Conservation (phyloP, 2,113 vertebrate genomes). For the Neomonachus schauinslandi region DNA sequence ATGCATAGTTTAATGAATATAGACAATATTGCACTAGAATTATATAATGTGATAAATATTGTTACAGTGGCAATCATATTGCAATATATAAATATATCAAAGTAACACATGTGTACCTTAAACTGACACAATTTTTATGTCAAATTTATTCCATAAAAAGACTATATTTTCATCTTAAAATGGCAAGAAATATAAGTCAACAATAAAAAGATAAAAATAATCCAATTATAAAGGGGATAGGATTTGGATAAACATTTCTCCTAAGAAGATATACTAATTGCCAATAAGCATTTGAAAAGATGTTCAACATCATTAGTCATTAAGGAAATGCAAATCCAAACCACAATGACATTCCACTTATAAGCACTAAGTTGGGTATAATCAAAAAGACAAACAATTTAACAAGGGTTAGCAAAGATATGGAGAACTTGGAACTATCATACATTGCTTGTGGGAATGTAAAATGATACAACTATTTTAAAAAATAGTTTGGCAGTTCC, state of each 20-base stretch:
- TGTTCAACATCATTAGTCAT: not conserved
- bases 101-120: not conserved
- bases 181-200: not conserved
- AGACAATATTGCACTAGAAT: not conserved
- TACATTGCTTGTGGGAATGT: not conserved
- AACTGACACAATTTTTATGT: not conserved
- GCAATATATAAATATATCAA: not conserved
- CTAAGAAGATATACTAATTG: not conserved
- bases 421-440: not conserved
- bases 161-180: not conserved
- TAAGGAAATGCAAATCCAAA: not conserved
- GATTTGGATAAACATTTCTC: not conserved
- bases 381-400: not conserved
- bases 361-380: not conserved
- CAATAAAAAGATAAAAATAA: not conserved
- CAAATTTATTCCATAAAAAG: not conserved
- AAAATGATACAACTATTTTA: not conserved
- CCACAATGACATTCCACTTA: not conserved
- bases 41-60: not conserved
- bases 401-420: not conserved
- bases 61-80: not conserved
- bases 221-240: not conserved
- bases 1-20: not conserved
- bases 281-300: not conserved
- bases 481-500: not conserved